These are phyloP conservation scores for Thymelicus lineola DNA, from an alignment of 2,888 invertebrate species.

Conservation along the genomic window DNA sequence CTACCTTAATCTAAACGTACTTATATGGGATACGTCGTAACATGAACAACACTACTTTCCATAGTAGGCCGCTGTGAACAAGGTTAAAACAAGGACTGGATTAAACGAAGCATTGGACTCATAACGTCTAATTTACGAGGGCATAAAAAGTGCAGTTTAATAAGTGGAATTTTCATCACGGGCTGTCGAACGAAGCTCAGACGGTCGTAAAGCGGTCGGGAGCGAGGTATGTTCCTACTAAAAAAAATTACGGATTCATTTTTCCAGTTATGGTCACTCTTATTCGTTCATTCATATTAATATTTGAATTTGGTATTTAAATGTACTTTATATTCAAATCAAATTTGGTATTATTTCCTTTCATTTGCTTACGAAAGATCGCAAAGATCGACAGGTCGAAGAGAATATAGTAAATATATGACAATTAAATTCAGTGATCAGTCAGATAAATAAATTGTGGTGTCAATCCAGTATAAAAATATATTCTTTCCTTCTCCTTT, in stretches of 20 bases:
- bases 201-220: conserved; percentile 56
- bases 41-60: not conserved
- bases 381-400: too few species aligned
- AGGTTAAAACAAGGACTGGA: conserved; percentile 50
- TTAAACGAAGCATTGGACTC: conserved; percentile 72
- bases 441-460: too few species aligned
- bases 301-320: too few species aligned
- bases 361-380: too few species aligned
- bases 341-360: too few species aligned
- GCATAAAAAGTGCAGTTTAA: conserved; percentile 70
- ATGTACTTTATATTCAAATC: too few species aligned
- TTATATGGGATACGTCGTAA: not conserved
- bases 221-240: not conserved
- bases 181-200: conserved; percentile 50
- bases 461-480: too few species aligned
- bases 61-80: not conserved
- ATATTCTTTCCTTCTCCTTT: too few species aligned
- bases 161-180: conserved; percentile 68
- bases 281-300: not conserved
- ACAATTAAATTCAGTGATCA: too few species aligned
- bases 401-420: too few species aligned
- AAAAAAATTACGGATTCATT: not conserved
- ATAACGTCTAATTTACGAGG: conserved; percentile 72
- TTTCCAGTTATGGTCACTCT: not conserved
- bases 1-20: too few species aligned